Evolutionary conservation across 2,888 invertebrate species (phyloP).

Genomic region (Drosophila suboccidentalis): DNA sequence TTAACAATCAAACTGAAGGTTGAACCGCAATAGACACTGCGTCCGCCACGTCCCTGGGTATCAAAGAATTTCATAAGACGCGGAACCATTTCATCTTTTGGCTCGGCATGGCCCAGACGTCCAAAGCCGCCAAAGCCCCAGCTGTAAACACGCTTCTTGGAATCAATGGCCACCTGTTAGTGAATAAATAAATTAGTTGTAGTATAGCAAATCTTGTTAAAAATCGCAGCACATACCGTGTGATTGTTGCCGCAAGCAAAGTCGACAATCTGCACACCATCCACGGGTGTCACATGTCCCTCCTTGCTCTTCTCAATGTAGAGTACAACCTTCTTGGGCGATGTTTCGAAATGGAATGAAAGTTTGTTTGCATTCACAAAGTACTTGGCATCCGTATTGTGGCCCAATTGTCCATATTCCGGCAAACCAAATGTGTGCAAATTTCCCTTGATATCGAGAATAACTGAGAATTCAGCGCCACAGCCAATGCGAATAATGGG

Average conservation of each 20-base stretch:
- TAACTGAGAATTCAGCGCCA: conserved; percentile 96
- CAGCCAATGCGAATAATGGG: conserved; percentile 95
- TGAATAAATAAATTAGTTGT: not conserved
- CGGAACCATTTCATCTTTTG: conserved; percentile 95
- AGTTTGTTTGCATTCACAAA: conserved; percentile 96
- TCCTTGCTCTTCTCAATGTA: conserved; percentile 96
- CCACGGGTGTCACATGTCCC: conserved; percentile 93
- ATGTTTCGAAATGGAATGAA: conserved; percentile 93
- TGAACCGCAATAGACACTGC: conserved; percentile 93
- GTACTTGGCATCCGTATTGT: conserved; percentile 97
- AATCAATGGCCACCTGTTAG: conserved; percentile 92
- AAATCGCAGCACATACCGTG: conserved; percentile 88
- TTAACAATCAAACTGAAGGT: conserved; percentile 95
- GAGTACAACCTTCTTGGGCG: conserved; percentile 93
- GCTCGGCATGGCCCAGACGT: conserved; percentile 96
- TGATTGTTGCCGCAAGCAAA: conserved; percentile 97
- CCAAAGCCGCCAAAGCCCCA: conserved; percentile 99
- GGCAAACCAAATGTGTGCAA: conserved; percentile 96
- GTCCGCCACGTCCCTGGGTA: conserved; percentile 93
- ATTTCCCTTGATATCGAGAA: conserved; percentile 95
- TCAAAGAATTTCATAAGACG: conserved; percentile 96
- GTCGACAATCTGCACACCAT: conserved; percentile 94
- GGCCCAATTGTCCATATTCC: conserved; percentile 96
- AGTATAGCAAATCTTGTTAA: not conserved
- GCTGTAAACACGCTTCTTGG: conserved; percentile 94